Evolutionary conservation across 2,113 vertebrate genomes (phyloP), one percentile per base, ranked within the genome.

Genomic region (Sorex fumeus): DNA sequence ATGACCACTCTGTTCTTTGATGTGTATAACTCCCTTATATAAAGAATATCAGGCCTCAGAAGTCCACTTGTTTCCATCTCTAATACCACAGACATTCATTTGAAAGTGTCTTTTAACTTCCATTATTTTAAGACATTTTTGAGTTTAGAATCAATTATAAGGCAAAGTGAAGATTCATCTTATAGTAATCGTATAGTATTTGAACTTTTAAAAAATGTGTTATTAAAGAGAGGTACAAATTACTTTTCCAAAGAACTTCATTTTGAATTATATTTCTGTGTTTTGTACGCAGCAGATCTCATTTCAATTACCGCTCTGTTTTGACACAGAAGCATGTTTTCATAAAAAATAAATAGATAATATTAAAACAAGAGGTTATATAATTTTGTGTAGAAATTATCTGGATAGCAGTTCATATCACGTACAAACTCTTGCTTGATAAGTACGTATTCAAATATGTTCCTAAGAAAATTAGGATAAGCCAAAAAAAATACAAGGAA

Each of bases 351-450:
- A 90, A 60, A 36, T 3, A 78, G 18, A 32, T 66, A 91, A 82
- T n/a, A 79, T 60, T 87, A 81, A 32, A 30, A 6, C 19, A 28
- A 84, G 71, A 25, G 2, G 3, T 84, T 82, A 84, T 1, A 66
- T 12, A 69, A 90, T 82, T 79, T n/a, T 94, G 72, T 78, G 16
- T 78, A 84, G 57, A 8, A 93, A 89, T 82, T 66, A 47, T 95
- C 74, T 82, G 91, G 45, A 91, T 79, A 64, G 57, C 25, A 91
- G 87, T 10, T 62, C 8, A 57, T 70, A 82, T 74, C 34, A 92
- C n/a, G 87, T 47, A 78, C 9, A 89, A 93, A 93, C 76, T 92
- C 28, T 70, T 93, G n/a, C 74, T 90, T 67, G 84, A 87, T 75
- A 74, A 90, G 16, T 78, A 78, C 70, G 72, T 32, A 47, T 80